Conservation (phyloP, 53 echinoderm and acorn worm genomes). For the Zoroaster sp. region DNA sequence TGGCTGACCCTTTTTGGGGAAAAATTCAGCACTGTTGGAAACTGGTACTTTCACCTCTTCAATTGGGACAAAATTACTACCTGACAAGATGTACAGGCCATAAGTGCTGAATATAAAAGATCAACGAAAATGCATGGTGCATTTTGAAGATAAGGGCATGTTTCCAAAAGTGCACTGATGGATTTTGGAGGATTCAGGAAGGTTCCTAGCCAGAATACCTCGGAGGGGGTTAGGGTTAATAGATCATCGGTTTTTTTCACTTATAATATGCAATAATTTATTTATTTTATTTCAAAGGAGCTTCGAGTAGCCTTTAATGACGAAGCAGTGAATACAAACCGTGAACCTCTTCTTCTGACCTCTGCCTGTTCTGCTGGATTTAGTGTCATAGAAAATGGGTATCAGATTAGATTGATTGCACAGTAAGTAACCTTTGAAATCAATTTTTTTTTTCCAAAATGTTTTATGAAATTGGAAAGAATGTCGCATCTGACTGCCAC, state of each 20-base stretch:
- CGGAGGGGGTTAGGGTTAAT: background rate
- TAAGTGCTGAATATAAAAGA: too few species aligned
- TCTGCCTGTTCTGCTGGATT: conserved; percentile 40
- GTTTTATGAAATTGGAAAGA: background rate
- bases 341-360: conserved; percentile 44
- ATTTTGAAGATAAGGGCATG: background rate
- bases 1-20: too few species aligned
- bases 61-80: too few species aligned
- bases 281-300: conserved; percentile 3
- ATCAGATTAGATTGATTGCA: conserved; percentile 32
- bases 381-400: conserved; percentile 13
- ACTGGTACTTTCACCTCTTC: too few species aligned
- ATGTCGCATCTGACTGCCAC: background rate
- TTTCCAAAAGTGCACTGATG: too few species aligned
- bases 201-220: background rate
- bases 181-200: too few species aligned
- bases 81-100: too few species aligned
- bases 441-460: background rate
- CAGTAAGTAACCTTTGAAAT: conserved; percentile 4
- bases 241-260: background rate
- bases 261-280: background rate
- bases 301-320: conserved; percentile 39
- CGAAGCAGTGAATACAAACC: conserved; percentile 3
- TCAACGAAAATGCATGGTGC: background rate
- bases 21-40: too few species aligned